Evolutionary conservation across 2,113 vertebrate species (phyloP).

Genomic region (Megaleporinus macrocephalus): DNA sequence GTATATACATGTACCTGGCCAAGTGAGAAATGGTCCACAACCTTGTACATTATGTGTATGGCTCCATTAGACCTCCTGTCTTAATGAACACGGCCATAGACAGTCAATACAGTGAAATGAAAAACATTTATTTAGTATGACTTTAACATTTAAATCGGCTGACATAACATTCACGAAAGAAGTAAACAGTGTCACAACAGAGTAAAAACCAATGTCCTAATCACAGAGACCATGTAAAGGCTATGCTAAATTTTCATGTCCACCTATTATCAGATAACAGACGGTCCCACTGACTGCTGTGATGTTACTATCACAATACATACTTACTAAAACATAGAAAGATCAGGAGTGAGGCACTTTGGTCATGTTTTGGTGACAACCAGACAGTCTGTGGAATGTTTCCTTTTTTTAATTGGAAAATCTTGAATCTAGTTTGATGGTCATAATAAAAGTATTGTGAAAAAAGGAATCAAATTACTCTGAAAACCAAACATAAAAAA

Average conservation of each 20-base stretch:
- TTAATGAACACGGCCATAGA: too few species aligned
- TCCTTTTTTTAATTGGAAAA: background rate
- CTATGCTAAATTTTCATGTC: background rate
- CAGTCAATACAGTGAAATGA: background rate
- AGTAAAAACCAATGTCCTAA: background rate
- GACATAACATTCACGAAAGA: background rate
- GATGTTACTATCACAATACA: background rate
- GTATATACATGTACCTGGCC: background rate
- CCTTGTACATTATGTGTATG: too few species aligned
- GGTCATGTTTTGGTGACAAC: background rate
- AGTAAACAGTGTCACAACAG: background rate
- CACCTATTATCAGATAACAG: background rate
- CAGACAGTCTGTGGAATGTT: background rate
- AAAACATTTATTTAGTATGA: constrained; percentile 23
- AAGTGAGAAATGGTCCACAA: background rate
- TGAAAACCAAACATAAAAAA: background rate
- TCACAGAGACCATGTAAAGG: background rate
- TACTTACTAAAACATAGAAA: background rate
- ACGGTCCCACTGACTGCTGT: background rate
- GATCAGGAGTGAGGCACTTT: constrained; percentile 41
- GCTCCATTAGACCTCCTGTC: too few species aligned
- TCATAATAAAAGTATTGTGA: background rate
- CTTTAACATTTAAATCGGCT: background rate
- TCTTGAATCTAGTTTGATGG: background rate
- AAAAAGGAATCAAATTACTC: constrained; percentile 7